Base-by-base conservation (phyloP, 2,113 vertebrate genomes). In the Charina bottae region DNA sequence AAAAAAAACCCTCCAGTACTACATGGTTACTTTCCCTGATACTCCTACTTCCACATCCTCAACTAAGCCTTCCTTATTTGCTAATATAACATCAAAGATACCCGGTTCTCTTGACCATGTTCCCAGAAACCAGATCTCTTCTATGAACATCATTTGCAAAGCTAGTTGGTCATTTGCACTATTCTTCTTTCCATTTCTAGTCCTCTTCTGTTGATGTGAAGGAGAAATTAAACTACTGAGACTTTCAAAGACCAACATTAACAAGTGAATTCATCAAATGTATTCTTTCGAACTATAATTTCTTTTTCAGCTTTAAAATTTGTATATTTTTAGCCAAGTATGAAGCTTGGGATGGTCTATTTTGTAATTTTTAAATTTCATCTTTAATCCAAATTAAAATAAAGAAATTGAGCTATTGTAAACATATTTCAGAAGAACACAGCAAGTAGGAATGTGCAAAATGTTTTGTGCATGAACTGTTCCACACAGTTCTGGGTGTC, bases 161-260 rank as follows among this genome's bases (percentile, higher is more conserved):
- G 33, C 1, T n/a, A 78, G 64, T 33, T 49, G 13, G 12, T 33
- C 28, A 72, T 72, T 78, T 78, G 17, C 68, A 78, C 33, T 33
- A 21, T 21, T 19, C 6, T 78, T 33, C 68, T 78, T 78, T 21
- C 68, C 37, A 21, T 78, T 42, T 78, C 68, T 78, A 58, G 56
- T 12, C 0, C 23, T 94, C 83, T 26, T 6, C 42, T 26, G 49
- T 9, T 5, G 6, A 85, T 17, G 26, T 11, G 24, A 28, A 53
- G 49, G 49, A 49, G 7, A 23, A 53, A 53, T 49, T 54, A 2
- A 68, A 89, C 94, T 72, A 90, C n/a, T 90, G 87, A 94, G 68
- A 62, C 7, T 89, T 89, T 33, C 28, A 68, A 28, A 68, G 58
- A 42, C 12, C 58, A 88, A 11, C 42, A 88, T 8, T 28, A 60